Base-by-base conservation (phyloP, 2,113 vertebrate species). In the Pterocles orientalis region DNA sequence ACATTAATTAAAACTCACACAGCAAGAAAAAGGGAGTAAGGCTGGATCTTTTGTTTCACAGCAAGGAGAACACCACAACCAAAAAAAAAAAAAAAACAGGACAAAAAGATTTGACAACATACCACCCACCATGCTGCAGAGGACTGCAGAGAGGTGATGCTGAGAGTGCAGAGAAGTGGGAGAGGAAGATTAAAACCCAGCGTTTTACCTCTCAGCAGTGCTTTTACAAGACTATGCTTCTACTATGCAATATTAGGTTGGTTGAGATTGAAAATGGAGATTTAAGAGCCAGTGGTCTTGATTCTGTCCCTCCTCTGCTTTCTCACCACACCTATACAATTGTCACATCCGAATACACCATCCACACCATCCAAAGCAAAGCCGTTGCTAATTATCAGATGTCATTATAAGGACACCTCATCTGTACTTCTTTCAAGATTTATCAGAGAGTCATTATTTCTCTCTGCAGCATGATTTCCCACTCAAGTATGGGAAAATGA, bases 1-100 rank as follows among this genome's bases (percentile, higher is more conserved):
- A 69, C 92, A 75, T 86, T 93, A 94, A 93, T 90, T 94, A 96
- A 96, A 94, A 82, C 76, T 90, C 92, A 88, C 47, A 78, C 43
- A 86, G 87, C 58, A 94, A 93, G 65, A 66, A 87, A 39, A 34
- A 65, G 14, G 18, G 50, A 89, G 36, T n/a, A 48, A 73, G 43
- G 79, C 25, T 58, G 34, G 39, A 66, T 90, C 76, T 66, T 83
- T 64, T 66, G 51, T 86, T 88, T 77, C 71, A 92, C 71, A 92
- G 68, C 56, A 95, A 88, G 43, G 29, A 77, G 92, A 80, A 62
- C 24, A 61, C 31, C 60, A 75, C 5, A 36, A 53, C n/a, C n/a
- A 60, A 31, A 24, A 62, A 50, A 29, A 41, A 43, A 50, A 58
- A 48, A 36, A n/a, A n/a, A n/a, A n/a, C 39, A 39, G 39, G 39